These are phyloP conservation scores for Elaphurus davidianus DNA, from an alignment of 2,113 vertebrate species.

Conservation along the genomic window DNA sequence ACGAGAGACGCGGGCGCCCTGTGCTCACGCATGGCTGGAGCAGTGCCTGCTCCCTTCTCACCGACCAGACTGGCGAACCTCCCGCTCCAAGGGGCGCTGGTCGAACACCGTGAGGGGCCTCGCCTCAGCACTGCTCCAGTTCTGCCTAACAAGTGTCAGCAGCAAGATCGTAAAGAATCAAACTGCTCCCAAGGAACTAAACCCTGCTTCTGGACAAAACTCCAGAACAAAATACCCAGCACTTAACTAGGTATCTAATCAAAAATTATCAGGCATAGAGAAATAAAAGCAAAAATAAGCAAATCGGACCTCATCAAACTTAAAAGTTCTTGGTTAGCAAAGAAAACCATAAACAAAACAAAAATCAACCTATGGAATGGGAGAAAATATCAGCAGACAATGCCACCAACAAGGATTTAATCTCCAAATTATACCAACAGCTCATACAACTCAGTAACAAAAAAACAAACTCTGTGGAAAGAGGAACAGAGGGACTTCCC, in stretches of 20 bases:
- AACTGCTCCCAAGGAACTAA: not conserved
- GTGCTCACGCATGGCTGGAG: not conserved
- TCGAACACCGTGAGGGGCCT: fast-evolving
- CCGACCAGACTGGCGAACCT: not conserved
- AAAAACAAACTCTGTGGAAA: not conserved
- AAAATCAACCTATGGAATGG: not conserved
- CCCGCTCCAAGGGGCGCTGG: not conserved
- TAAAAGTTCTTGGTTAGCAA: not conserved
- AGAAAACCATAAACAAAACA: not conserved
- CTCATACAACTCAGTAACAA: not conserved
- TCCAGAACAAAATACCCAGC: not conserved
- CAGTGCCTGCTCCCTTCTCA: not conserved
- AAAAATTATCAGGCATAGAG: not conserved
- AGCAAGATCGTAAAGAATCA: not conserved
- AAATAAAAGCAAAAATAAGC: not conserved
- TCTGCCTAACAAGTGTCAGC: not conserved
- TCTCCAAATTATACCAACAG: not conserved
- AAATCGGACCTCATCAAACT: not conserved
- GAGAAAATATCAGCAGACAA: not conserved
- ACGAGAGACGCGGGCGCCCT: not conserved
- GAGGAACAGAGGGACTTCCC: not conserved
- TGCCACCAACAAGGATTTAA: not conserved
- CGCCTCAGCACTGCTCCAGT: not conserved
- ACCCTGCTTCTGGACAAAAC: not conserved
- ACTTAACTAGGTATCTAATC: not conserved